A percentile compares a stretch with the other conserved stretches of the same genome.
Evolutionary conservation across 2,888 invertebrate genomes (phyloP).

Genomic region (Nephrocerus scutellatus): DNA sequence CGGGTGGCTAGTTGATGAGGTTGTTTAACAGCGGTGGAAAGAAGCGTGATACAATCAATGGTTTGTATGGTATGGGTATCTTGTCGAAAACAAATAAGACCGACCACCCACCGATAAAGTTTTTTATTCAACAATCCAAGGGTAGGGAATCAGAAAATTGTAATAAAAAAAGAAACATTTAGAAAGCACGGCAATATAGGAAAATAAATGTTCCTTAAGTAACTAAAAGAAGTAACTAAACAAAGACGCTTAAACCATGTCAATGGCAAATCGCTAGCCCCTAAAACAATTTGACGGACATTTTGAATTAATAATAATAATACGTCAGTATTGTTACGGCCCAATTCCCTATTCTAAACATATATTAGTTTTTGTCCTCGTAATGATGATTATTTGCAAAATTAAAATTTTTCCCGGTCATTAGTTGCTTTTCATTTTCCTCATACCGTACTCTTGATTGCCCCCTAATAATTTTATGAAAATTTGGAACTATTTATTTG

Average conservation of each 20-base stretch:
- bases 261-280: slow-evolving; percentile 16
- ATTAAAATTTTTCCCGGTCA: too few relatives aligned
- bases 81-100: slow-evolving; percentile 7
- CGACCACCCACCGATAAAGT: slow-evolving; percentile 8
- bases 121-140: too few relatives aligned
- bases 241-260: slow-evolving; percentile 14
- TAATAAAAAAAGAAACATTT: too few relatives aligned
- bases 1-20: too few relatives aligned
- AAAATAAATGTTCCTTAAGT: slow-evolving; percentile 4
- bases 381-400: slow-evolving; percentile 19
- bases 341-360: background rate
- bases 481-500: too few relatives aligned
- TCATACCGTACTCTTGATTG: too few relatives aligned
- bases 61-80: too few relatives aligned
- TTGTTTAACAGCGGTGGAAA: too few relatives aligned
- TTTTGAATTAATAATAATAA: slow-evolving; percentile 19
- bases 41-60: too few relatives aligned
- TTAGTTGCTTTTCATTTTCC: too few relatives aligned
- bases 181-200: background rate
- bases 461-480: too few relatives aligned
- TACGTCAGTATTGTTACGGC: slow-evolving; percentile 5
- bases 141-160: too few relatives aligned
- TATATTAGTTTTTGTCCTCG: slow-evolving; percentile 9
- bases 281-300: slow-evolving; percentile 13
- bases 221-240: slow-evolving; percentile 5